Percentiles rank a stretch among this genome's conserved stretches.
Conservation (phyloP, 2,797 vertebrate species). For the Labeo calbasu region DNA sequence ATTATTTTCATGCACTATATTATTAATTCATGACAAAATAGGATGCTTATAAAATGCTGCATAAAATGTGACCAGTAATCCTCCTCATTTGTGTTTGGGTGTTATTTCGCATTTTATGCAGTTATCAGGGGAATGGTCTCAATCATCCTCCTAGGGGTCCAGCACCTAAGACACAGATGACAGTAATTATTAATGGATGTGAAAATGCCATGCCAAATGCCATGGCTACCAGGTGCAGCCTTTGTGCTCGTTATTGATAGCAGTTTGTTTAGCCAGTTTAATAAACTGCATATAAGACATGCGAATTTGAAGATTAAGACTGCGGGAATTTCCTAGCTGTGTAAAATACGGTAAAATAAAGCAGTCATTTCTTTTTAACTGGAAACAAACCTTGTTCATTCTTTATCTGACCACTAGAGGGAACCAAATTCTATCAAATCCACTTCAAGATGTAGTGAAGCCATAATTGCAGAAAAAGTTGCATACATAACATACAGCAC, state of each 20-base stretch:
- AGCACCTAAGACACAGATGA: constrained; percentile 47
- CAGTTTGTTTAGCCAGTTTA: constrained; percentile 17
- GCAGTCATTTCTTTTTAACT: not conserved
- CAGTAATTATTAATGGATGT: constrained; percentile 56
- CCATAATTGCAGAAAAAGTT: not conserved
- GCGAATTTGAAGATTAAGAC: not conserved
- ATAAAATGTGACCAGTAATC: not conserved
- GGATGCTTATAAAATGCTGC: not conserved
- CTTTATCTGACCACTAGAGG: constrained; percentile 49
- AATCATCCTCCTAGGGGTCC: constrained; percentile 44
- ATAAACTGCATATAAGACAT: not conserved
- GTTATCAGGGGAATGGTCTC: constrained; percentile 35
- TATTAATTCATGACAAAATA: not conserved
- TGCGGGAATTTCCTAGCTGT: not conserved
- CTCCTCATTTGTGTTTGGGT: not conserved
- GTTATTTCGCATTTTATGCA: constrained; percentile 12
- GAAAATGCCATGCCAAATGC: constrained; percentile 55
- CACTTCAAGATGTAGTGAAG: not conserved
- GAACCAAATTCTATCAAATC: constrained; percentile 40
- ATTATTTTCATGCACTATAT: not conserved
- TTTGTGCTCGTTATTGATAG: constrained; percentile 26
- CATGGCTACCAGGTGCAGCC: constrained; percentile 23
- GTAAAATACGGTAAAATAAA: not conserved
- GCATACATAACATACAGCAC: not conserved
- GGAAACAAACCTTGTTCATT: not conserved